These are phyloP conservation scores for Thunnus thynnus DNA, from an alignment of 2,113 vertebrate species.

Conservation along the genomic window DNA sequence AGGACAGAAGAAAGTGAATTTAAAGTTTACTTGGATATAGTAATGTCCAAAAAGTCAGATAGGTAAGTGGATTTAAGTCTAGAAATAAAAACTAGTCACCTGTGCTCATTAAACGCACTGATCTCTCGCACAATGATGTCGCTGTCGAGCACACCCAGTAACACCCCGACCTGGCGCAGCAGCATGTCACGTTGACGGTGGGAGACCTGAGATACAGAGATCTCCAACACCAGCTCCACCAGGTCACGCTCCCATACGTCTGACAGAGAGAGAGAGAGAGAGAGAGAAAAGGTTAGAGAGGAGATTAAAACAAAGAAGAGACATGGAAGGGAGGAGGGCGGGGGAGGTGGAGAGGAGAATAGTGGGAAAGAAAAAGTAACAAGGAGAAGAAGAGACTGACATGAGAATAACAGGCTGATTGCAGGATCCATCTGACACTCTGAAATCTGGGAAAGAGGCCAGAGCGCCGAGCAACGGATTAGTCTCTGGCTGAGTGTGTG, in stretches of 20 bases:
- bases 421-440: slow-evolving; percentile 39
- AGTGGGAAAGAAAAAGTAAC: not conserved
- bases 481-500: slow-evolving; percentile 40
- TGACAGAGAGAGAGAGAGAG: slow-evolving; percentile 64
- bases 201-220: slow-evolving; percentile 91
- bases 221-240: slow-evolving; percentile 96
- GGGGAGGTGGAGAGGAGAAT: too few species aligned
- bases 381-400: not conserved
- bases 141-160: slow-evolving; percentile 95
- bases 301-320: not conserved
- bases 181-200: slow-evolving; percentile 97
- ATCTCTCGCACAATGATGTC: slow-evolving; percentile 96
- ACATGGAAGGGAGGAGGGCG: not conserved
- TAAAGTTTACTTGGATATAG: not conserved
- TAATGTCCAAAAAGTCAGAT: not conserved
- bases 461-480: slow-evolving; percentile 52
- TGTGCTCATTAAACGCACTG: slow-evolving; percentile 93
- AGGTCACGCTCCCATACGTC: slow-evolving; percentile 92
- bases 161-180: slow-evolving; percentile 94
- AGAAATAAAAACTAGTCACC: slow-evolving; percentile 79
- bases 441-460: slow-evolving; percentile 60
- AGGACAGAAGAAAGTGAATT: not conserved
- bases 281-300: not conserved
- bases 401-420: slow-evolving; percentile 5
- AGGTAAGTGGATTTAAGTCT: not conserved